Percentiles rank a stretch among this genome's conserved stretches.
Evolutionary conservation across 2,888 invertebrate species (phyloP).

Genomic region (Clusia tigrina): DNA sequence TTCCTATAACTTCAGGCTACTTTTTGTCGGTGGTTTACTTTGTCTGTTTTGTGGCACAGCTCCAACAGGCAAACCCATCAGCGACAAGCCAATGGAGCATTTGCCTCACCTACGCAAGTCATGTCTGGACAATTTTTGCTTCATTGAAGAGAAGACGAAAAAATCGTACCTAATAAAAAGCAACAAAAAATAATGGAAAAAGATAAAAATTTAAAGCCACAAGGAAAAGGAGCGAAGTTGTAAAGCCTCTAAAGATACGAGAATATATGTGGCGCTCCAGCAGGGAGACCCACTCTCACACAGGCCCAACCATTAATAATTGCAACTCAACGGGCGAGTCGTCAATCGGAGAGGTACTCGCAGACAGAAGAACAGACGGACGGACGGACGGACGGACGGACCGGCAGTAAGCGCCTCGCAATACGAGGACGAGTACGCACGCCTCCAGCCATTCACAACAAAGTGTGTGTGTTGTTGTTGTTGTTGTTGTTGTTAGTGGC

Average conservation of each 20-base stretch:
- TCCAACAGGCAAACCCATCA: background rate
- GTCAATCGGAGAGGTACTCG: background rate
- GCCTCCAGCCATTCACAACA: conserved; percentile 6
- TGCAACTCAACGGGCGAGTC: background rate
- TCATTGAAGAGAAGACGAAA: background rate
- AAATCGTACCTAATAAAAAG: background rate
- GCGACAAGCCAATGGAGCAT: background rate
- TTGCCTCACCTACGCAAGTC: background rate
- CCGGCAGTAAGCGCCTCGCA: no score
- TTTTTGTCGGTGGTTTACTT: background rate
- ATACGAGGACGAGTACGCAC: background rate
- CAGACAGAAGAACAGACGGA: background rate
- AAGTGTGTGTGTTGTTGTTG: no score
- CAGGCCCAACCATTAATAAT: background rate
- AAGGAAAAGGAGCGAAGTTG: no score
- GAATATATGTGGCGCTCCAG: no score
- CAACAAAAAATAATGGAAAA: background rate
- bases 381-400: no score
- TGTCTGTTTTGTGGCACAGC: background rate
- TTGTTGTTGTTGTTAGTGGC: background rate
- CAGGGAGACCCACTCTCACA: background rate
- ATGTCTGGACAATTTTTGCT: background rate
- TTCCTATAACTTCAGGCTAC: conserved; percentile 13
- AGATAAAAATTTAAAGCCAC: background rate
- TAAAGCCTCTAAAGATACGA: no score